Evolutionary conservation across 2,888 invertebrate genomes (phyloP).

Genomic region (Himalopsyche kuldschensis): DNA sequence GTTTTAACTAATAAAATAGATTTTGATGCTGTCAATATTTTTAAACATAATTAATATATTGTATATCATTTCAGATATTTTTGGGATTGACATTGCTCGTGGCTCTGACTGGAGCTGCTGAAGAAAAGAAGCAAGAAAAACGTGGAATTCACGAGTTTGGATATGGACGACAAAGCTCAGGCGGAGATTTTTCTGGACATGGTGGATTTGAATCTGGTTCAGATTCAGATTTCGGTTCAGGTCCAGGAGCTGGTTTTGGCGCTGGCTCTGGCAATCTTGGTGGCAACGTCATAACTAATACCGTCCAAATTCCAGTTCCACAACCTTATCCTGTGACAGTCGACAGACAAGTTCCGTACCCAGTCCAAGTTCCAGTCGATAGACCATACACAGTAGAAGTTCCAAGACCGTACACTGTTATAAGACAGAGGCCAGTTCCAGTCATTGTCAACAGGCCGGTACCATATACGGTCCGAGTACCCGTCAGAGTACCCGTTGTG

Average conservation of each 20-base stretch:
- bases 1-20: too few relatives aligned
- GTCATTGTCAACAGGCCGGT: slow-evolving; percentile 29
- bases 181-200: not conserved
- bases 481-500: slow-evolving; percentile 25
- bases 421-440: slow-evolving; percentile 17
- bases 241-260: not conserved
- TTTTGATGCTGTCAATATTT: too few relatives aligned
- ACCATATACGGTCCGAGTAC: slow-evolving; percentile 33
- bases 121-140: slow-evolving; percentile 11
- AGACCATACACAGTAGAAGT: slow-evolving; percentile 30
- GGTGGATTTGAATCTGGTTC: not conserved
- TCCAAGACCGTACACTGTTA: slow-evolving; percentile 16
- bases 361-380: slow-evolving; percentile 52
- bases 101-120: too few relatives aligned
- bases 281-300: slow-evolving; percentile 48
- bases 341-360: slow-evolving; percentile 54
- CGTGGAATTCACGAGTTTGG: slow-evolving; percentile 26
- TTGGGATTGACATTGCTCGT: too few relatives aligned
- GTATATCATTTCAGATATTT: too few relatives aligned
- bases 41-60: too few relatives aligned
- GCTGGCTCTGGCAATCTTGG: not conserved
- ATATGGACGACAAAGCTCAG: slow-evolving; percentile 9
- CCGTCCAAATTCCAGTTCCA: slow-evolving; percentile 54
- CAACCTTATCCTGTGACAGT: slow-evolving; percentile 58
- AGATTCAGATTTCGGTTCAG: not conserved